These are phyloP conservation scores for Drosophila orena DNA, from an alignment of 1,140 invertebrate genomes.

Conservation along the genomic window DNA sequence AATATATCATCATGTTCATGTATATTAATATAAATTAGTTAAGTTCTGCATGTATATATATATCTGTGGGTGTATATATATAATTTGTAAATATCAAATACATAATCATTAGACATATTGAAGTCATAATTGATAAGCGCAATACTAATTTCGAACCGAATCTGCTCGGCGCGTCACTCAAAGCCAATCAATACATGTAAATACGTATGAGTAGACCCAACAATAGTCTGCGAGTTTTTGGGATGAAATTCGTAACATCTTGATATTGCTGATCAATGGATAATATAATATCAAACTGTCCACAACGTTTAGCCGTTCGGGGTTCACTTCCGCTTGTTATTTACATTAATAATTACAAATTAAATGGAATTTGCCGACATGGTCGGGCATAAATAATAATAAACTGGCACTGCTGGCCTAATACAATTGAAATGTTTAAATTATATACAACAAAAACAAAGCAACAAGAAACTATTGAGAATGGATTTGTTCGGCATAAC, in stretches of 20 bases:
- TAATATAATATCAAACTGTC: constrained; percentile 76
- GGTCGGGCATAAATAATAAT: constrained; percentile 28
- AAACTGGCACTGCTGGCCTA: constrained; percentile 37
- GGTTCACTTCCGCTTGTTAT: constrained; percentile 48
- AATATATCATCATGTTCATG: constrained; percentile 62
- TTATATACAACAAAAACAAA: constrained; percentile 63
- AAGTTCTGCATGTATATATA: constrained; percentile 44
- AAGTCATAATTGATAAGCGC: constrained; percentile 60
- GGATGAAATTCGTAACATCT: constrained; percentile 59
- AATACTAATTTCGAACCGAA: constrained; percentile 62
- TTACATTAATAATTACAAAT: constrained; percentile 68
- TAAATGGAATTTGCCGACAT: constrained; percentile 64
- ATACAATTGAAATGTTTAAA: constrained; percentile 56
- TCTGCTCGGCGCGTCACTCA: constrained; percentile 38
- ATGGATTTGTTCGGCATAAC: constrained; percentile 21
- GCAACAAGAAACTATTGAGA: constrained; percentile 20
- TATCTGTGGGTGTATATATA: constrained; percentile 51
- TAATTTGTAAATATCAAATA: constrained; percentile 78
- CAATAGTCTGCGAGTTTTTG: constrained; percentile 44
- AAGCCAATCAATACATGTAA: constrained; percentile 54
- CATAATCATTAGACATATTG: constrained; percentile 63
- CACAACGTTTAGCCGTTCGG: constrained; percentile 42
- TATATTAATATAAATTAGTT: constrained; percentile 81
- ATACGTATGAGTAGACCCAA: constrained; percentile 54
- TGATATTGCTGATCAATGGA: constrained; percentile 59